Base-by-base conservation (phyloP, 1,140 invertebrate species). In the Eumeta japonica region DNA sequence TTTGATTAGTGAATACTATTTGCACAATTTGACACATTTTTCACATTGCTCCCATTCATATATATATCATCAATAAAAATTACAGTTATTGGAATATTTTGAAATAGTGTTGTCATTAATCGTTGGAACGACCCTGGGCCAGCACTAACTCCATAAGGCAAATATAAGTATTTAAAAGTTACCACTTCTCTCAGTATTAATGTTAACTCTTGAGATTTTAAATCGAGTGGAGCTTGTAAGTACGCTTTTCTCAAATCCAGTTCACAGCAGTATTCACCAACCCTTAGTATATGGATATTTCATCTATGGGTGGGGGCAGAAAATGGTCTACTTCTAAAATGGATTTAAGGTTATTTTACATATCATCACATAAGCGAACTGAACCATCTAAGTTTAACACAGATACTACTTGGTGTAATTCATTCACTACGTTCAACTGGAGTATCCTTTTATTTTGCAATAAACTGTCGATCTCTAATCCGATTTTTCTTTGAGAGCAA, bases 271-370 rank as follows among this genome's bases (percentile, higher is more conserved):
- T 28, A 32, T 2, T 32, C 12, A 16, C 12, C 12, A 3, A 3
- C 30, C n/a, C 3, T 4, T 14, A 32, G 2, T 3, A 14, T 3
- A 3, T 3, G 2, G 16, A 31, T 13, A 38, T 38, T 13, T 38
- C 24, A 3, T 38, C 24, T 4, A 38, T 31, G 2, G 2, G 2
- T 3, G 24, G 36, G 10, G 31, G 16, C 2, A 27, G 36, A 14
- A 7, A 38, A 12, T 38, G 24, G 10, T 38, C 36, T 3, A 38
- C 24, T 33, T n/a, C 16, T 38, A 38, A 38, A 38, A 2, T 24
- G 36, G 36, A 34, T 38, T 38, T 31, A 38, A 14, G 3, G 36
- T 38, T 16, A 35, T 27, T 29, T 38, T 38, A 11, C 10, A 38
- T n/a, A n/a, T 38, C 19, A 3, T 27, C 19, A 12, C 36, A 32